phyloP scores from a whole-genome alignment of 2,888 invertebrate genomes.

The Euplagia quadripunctaria region DNA sequence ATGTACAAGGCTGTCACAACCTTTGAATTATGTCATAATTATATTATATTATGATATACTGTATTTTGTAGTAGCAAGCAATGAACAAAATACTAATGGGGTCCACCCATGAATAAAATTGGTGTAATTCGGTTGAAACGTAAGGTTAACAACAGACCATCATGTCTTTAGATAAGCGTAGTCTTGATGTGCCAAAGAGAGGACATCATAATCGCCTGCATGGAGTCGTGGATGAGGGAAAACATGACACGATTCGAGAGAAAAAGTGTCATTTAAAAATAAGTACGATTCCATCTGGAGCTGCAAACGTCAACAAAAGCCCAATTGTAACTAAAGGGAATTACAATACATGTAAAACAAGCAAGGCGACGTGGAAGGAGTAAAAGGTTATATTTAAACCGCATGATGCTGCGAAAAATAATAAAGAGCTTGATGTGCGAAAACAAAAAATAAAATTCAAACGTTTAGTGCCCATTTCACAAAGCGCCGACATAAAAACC shows the following conservation, averaged over 20 bases:
- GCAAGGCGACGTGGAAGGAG: background rate
- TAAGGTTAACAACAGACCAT: too few relatives aligned
- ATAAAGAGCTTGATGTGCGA: background rate
- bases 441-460: slow-evolving; percentile 2
- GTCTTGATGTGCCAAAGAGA: too few relatives aligned
- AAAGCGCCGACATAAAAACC: slow-evolving; percentile 42
- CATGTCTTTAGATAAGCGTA: too few relatives aligned
- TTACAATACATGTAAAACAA: background rate
- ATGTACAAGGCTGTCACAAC: background rate
- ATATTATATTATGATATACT: too few relatives aligned
- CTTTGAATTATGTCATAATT: too few relatives aligned
- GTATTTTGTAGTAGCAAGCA: too few relatives aligned
- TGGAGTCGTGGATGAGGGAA: too few relatives aligned
- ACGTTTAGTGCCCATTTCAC: slow-evolving; percentile 26
- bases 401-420: background rate
- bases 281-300: background rate
- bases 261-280: background rate
- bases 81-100: too few relatives aligned
- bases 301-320: background rate
- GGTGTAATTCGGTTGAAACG: too few relatives aligned
- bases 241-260: too few relatives aligned
- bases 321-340: background rate
- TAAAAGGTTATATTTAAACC: background rate
- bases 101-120: too few relatives aligned
- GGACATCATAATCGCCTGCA: too few relatives aligned